Evolutionary conservation across 2,888 invertebrate genomes (phyloP), one percentile per base, ranked within the genome.

Genomic region (Drosophila dives): DNA sequence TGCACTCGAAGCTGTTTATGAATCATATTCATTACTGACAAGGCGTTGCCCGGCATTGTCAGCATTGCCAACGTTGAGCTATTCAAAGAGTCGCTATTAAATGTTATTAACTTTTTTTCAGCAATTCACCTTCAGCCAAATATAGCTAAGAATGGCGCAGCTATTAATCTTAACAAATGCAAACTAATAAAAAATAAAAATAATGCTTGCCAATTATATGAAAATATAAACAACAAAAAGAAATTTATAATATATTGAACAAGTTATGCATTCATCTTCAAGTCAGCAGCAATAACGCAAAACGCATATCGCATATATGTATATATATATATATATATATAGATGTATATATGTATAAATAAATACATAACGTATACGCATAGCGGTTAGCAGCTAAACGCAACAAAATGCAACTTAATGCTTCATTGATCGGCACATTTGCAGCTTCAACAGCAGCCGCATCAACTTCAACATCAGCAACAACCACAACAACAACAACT

Each of bases 331-430:
- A 12, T 2, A 40, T 40, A 40, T n/a, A 40, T n/a, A 10, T 40
- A n/a, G 2, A 40, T 2, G 6, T 45, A 7, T 45, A 20, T 20
- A 0, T 0, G 20, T 36, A 15, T 42, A 20, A 20, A 12, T 45
- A 3, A 51, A 86, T 69, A 86, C 83, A 78, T 75, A 87, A 84
- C 75, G 70, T 70, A 81, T 74, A 77, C 81, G 75, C 66, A 78
- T 66, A 66, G 50, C 62, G 83, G 62, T 63, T 64, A 59, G 40
- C 12, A 56, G 29, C 29, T 38, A 26, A 54, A 54, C 36, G 38
- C 55, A 42, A 54, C 70, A 65, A 65, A 86, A 64, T 80, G 83
- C 86, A 73, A 85, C 83, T 88, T 70, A 88, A 90, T 88, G 90
- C 76, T 69, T 70, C 83, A 90, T 87, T 87, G 70, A 75, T 45